These are phyloP conservation scores for Halichondria panicea DNA, from an alignment of 37 sponge, comb jelly and placozoan species.

Conservation along the genomic window DNA sequence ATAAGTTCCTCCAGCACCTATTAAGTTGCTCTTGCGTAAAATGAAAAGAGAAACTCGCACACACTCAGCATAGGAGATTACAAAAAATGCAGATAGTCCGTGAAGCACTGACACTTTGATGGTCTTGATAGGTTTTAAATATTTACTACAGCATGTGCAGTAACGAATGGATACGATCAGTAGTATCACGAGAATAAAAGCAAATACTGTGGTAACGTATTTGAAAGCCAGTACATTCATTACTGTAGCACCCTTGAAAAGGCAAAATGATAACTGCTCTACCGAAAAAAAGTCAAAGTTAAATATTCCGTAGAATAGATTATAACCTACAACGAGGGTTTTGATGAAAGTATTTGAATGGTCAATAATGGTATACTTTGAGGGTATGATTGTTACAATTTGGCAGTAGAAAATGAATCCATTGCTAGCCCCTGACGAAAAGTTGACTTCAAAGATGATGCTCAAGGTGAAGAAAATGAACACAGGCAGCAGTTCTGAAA, in stretches of 20 bases:
- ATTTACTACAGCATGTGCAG: not conserved
- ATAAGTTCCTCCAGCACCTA: not conserved
- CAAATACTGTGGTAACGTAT: constrained; percentile 31
- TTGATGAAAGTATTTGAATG: not conserved
- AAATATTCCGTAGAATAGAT: constrained; percentile 40
- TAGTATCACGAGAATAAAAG: constrained; percentile 13
- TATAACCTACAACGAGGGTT: constrained; percentile 10
- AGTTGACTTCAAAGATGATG: constrained; percentile 34
- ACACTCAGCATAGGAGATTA: constrained; percentile 33
- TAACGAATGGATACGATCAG: not conserved
- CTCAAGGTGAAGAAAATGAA: constrained; percentile 16
- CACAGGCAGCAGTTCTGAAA: constrained; percentile 50
- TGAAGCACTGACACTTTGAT: constrained; percentile 21
- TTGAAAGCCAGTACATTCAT: constrained; percentile 39
- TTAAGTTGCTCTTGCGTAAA: not conserved
- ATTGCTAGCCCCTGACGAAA: constrained; percentile 39
- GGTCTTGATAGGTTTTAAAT: not conserved
- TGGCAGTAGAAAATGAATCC: constrained; percentile 54
- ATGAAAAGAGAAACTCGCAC: not conserved
- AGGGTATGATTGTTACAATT: no score
- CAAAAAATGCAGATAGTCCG: constrained; percentile 41
- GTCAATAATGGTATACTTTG: no score
- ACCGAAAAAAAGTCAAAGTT: constrained; percentile 31
- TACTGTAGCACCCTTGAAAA: constrained; percentile 25
- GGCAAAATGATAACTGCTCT: constrained; percentile 25